A percentile compares a stretch with the other conserved stretches of the same genome.
Evolutionary conservation across 2,888 invertebrate species (phyloP).

Genomic region (Thymelicus acteon): DNA sequence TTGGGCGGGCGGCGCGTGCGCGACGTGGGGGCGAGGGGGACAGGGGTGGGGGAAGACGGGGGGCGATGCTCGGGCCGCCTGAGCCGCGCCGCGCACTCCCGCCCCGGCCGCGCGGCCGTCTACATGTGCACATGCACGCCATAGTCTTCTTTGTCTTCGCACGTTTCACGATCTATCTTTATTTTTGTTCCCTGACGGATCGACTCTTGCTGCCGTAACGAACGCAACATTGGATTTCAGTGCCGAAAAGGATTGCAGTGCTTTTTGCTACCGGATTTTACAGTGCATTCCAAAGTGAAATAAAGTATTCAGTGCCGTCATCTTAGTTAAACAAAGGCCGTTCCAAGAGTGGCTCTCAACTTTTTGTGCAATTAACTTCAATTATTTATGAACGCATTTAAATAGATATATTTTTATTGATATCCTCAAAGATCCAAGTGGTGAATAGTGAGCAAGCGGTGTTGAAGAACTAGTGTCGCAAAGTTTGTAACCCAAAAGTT

Average conservation of each 20-base stretch:
- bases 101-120: slow-evolving; percentile 65
- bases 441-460: neutral
- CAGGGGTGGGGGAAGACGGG: slow-evolving; percentile 51
- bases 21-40: slow-evolving; percentile 54
- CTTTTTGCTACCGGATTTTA: slow-evolving; percentile 57
- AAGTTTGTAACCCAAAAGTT: slow-evolving; percentile 48
- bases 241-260: slow-evolving; percentile 81
- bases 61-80: slow-evolving; percentile 46
- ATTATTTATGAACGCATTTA: slow-evolving; percentile 27
- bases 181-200: slow-evolving; percentile 65
- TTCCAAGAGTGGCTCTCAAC: slow-evolving; percentile 25
- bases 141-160: slow-evolving; percentile 65
- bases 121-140: slow-evolving; percentile 50
- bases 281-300: slow-evolving; percentile 38
- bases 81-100: slow-evolving; percentile 64
- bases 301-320: slow-evolving; percentile 38
- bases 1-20: slow-evolving; percentile 69
- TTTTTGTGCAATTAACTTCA: slow-evolving; percentile 38
- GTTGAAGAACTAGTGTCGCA: slow-evolving; percentile 21
- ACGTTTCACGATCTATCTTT: slow-evolving; percentile 63
- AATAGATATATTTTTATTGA: slow-evolving; percentile 17
- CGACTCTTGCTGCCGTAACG: slow-evolving; percentile 50
- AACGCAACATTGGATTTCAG: slow-evolving; percentile 75
- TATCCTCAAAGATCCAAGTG: neutral
- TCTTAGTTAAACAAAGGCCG: slow-evolving; percentile 38